Conservation (phyloP, 2,797 vertebrate genomes). For the Micropoecilia bifurca region DNA sequence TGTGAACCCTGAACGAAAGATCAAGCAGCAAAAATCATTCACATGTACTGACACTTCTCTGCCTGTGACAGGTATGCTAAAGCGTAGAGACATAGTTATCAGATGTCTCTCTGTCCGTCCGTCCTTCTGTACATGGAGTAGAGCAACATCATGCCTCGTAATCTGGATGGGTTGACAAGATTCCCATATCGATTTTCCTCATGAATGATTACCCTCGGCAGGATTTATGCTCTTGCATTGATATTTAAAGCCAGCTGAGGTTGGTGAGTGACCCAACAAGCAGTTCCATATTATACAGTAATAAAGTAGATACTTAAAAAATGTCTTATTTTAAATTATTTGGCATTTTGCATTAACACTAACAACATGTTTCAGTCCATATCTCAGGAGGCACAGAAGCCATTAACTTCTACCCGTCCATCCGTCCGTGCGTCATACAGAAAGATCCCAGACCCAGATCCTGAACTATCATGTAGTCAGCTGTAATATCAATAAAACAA, state of each 20-base stretch:
- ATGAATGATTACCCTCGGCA: slow-evolving; percentile 13
- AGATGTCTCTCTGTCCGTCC: not conserved
- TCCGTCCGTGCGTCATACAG: not conserved
- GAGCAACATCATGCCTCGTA: not conserved
- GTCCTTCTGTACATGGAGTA: not conserved
- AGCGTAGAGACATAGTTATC: slow-evolving; percentile 2
- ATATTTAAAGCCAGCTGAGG: slow-evolving; percentile 20
- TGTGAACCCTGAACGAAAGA: slow-evolving; percentile 35
- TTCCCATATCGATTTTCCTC: slow-evolving; percentile 40
- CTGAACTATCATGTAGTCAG: not conserved
- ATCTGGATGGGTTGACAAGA: slow-evolving; percentile 14
- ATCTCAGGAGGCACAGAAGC: not conserved
- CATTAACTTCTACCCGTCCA: not conserved
- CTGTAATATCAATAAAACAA: not conserved
- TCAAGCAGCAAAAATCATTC: slow-evolving; percentile 15
- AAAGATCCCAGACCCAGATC: not conserved
- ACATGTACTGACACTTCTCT: slow-evolving; percentile 18
- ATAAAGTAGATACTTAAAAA: not conserved
- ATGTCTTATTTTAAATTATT: not conserved
- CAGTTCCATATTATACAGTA: not conserved
- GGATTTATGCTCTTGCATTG: slow-evolving; percentile 8
- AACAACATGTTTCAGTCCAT: not conserved
- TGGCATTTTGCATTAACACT: not conserved
- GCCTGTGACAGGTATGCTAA: slow-evolving; percentile 11
- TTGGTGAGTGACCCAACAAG: slow-evolving; percentile 12